phyloP scores from a whole-genome alignment of 2,113 vertebrate genomes.

The Bombycilla garrulus region DNA sequence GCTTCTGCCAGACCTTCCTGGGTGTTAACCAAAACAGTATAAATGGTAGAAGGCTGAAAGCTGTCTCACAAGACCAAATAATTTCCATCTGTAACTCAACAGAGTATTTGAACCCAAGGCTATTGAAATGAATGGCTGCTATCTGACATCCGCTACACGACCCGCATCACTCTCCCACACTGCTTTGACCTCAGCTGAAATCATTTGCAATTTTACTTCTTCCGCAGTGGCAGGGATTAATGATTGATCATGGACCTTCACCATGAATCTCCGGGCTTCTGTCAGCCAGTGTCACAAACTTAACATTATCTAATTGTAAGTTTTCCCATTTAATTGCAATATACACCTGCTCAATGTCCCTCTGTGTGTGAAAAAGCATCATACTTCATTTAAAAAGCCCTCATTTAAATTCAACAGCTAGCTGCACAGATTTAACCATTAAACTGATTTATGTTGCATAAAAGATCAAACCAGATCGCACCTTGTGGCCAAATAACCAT shows the following conservation, averaged over 20 bases:
- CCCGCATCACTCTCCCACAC: not conserved
- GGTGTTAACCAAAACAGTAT: not conserved
- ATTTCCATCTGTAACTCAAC: not conserved
- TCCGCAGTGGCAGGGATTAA: not conserved
- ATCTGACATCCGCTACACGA: not conserved
- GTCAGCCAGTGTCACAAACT: conserved; percentile 60
- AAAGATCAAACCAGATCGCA: conserved; percentile 71
- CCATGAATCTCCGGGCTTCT: conserved; percentile 52
- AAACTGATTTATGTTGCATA: conserved; percentile 73
- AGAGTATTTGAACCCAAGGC: not conserved
- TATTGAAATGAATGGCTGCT: conserved; percentile 3
- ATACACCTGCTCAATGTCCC: conserved; percentile 69
- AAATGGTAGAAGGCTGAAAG: not conserved
- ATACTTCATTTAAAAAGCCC: conserved; percentile 68
- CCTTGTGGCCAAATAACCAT: conserved; percentile 74
- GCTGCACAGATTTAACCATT: conserved; percentile 71
- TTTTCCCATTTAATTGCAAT: conserved; percentile 70
- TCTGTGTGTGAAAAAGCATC: conserved; percentile 46
- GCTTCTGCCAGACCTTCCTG: not conserved
- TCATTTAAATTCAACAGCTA: conserved; percentile 72
- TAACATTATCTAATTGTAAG: conserved; percentile 71
- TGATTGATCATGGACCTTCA: conserved; percentile 39
- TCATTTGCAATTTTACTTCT: conserved; percentile 48
- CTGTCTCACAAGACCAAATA: not conserved
- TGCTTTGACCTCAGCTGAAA: conserved; percentile 39